Evolutionary conservation across 2,797 vertebrate species (phyloP), one percentile per base, ranked within the genome.

Genomic region (Psittacula derbiana): DNA sequence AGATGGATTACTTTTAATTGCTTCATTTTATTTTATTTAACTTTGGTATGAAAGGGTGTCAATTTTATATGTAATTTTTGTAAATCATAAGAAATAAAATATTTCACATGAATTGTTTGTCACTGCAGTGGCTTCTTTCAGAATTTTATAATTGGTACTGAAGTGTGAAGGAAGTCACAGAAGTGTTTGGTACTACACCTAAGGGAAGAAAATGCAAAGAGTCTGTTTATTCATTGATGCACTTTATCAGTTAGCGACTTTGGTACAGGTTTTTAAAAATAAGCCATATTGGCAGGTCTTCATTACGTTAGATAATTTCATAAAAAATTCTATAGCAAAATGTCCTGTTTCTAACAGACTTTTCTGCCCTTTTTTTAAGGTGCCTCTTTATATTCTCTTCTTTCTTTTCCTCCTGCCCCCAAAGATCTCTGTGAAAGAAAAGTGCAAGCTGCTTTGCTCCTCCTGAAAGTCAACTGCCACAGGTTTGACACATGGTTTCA

Each of bases 41-140:
- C 93, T 94, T 93, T 90, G 47, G 76, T 86, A 92, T 96, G 58
- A 92, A 67, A 90, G 40, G 69, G 36, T 91, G 80, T 95, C 80
- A 58, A 28, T 94, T 96, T 97, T 96, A 33, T 87, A 95, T 90
- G 92, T 95, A 17, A 53, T 88, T 91, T 91, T 94, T 97, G 92
- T 96, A 97, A 96, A 73, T 87, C 69, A 38, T 90, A 96, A 89
- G 57, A 80, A 93, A 65, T 88, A 92, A 94, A 95, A 81, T 86
- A 61, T 75, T 85, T 83, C 91, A 94, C 70, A 70, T 79, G 15
- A 90, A 79, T 47, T 79, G 40, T 80, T 49, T 78, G 40, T 78
- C 58, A 55, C 58, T 81, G 50, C 38, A 64, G 78, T 96, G 70
- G 30, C 50, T 83, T 95, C 79, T 93, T 88, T 86, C 8, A 61